A percentile compares a stretch with the other conserved stretches of the same genome.
Conservation (phyloP, 2,113 vertebrate species). For the Phalacrocorax carbo region DNA sequence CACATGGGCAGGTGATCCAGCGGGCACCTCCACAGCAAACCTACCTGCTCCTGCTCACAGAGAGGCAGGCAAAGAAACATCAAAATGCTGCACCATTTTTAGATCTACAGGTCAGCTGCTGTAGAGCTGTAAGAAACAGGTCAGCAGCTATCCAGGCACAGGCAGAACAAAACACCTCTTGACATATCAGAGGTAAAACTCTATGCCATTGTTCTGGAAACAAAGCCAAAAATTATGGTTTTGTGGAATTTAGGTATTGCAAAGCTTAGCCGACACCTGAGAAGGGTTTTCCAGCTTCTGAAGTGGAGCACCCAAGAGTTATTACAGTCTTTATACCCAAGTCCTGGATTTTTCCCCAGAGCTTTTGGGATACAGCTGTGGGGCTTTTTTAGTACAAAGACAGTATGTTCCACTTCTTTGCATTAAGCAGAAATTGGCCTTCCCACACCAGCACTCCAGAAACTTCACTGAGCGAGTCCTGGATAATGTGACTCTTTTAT, state of each 20-base stretch:
- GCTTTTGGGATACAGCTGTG: neutral
- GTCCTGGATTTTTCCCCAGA: neutral
- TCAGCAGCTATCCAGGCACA: neutral
- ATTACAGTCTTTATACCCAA: neutral
- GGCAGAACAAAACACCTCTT: neutral
- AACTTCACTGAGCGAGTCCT: neutral
- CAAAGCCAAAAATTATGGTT: neutral
- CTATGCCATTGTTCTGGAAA: neutral
- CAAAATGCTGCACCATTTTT: neutral
- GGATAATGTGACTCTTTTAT: neutral
- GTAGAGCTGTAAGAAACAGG: neutral
- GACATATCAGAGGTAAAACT: neutral
- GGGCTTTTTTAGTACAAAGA: neutral
- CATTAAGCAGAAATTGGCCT: neutral
- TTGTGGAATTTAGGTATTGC: neutral
- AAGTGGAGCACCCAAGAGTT: neutral
- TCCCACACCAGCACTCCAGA: neutral
- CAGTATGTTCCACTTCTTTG: neutral
- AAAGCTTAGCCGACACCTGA: neutral
- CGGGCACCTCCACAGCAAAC: neutral
- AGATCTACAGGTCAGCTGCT: neutral
- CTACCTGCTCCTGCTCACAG: neutral
- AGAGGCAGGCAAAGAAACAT: neutral
- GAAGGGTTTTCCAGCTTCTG: neutral
- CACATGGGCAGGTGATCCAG: neutral